Percentiles rank a stretch among this genome's conserved stretches.
phyloP scores from a whole-genome alignment of 2,797 vertebrate genomes.

The Diglossa cyanea region DNA sequence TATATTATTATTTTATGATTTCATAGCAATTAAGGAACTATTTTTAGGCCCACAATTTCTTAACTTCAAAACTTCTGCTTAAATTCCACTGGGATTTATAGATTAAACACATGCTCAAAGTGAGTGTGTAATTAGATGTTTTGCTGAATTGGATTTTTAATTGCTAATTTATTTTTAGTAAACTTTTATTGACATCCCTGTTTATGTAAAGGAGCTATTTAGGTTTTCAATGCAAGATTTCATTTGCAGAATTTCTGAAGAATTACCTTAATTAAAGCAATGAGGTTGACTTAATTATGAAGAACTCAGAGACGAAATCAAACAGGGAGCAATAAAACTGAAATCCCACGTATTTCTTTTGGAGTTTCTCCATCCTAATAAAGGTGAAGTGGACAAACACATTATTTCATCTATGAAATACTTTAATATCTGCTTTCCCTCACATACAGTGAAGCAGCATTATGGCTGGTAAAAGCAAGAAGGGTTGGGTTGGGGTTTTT shows the following conservation, averaged over 20 bases:
- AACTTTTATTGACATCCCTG: not conserved
- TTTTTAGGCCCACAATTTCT: not conserved
- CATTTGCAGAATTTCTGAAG: not conserved
- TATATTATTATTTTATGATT: not conserved
- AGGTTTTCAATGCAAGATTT: not conserved
- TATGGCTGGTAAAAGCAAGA: not conserved
- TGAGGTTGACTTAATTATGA: not conserved
- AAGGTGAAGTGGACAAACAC: not conserved
- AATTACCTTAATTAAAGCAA: not conserved
- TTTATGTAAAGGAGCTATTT: not conserved
- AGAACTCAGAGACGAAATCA: not conserved
- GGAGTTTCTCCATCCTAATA: not conserved
- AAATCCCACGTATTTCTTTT: not conserved
- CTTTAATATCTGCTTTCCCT: not conserved
- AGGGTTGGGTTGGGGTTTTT: fast-evolving
- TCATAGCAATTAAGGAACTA: not conserved
- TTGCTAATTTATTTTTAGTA: not conserved
- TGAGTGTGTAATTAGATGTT: not conserved
- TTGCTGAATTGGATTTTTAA: not conserved
- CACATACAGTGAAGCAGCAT: not conserved
- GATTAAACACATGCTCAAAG: not conserved
- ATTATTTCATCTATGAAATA: not conserved
- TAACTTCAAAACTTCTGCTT: not conserved
- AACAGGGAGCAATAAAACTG: not conserved
- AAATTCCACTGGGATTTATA: not conserved